Base-by-base conservation (phyloP, 2,113 vertebrate genomes). In the Chascanopsetta lugubris region DNA sequence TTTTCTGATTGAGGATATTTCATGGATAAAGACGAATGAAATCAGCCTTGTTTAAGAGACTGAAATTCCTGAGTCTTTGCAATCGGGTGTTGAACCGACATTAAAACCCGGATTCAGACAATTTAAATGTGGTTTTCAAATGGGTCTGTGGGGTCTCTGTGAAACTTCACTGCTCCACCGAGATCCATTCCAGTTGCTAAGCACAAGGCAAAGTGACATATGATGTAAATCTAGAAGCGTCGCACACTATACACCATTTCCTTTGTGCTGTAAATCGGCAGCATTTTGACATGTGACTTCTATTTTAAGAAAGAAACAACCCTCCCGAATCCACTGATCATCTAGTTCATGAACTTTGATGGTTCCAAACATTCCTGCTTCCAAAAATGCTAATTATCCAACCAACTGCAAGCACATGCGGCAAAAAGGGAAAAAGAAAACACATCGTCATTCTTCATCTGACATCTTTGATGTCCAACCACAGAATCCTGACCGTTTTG, bases 401-500 rank as follows among this genome's bases (percentile, higher is more conserved):
- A 64, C 26, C 50, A 63, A 78, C 20, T 56, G 13, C 58, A 55
- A 72, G 36, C 69, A 63, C 30, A 62, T 80, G 66, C 47, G 48
- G 34, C 26, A 30, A 21, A 51, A 38, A 25, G 15, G 25, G 26
- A 30, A 18, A 26, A 27, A 75, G 58, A 27, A 15, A 42, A 40
- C 4, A 22, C 47, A 24, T 59, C 63, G 59, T 53, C n/a, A 60
- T 21, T 56, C 38, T 59, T 43, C 54, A 72, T 77, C 51, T 49
- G 50, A 74, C 48, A 32, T 25, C 62, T 80, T 77, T 77, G 69
- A 78, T 79, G 63, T 75, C 62, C 53, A 43, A 72, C 53, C 60
- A 62, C 68, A 69, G 56, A 74, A 75, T 75, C 66, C 54, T 34
- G 62, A 77, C 27, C 77, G 10, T 74, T 86, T 69, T 78, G 58